These are phyloP conservation scores for Patiria miniata DNA, from an alignment of 35 echinoderm and acorn worm species.

Conservation along the genomic window DNA sequence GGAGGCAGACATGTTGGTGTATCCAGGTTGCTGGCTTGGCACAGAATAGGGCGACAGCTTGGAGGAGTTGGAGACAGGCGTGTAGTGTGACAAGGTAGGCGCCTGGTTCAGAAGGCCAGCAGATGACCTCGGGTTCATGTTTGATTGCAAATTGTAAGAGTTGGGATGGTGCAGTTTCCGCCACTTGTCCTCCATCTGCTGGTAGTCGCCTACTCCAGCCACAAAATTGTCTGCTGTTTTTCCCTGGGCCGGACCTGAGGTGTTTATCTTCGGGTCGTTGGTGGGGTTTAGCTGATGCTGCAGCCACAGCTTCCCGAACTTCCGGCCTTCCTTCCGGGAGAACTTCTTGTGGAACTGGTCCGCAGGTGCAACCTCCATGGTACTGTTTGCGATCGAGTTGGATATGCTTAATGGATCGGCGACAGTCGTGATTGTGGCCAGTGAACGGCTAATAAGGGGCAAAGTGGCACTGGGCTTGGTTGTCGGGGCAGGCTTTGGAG, in stretches of 20 bases:
- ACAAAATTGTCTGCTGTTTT: background rate
- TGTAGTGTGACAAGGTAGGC: background rate
- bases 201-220: background rate
- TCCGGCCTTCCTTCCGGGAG: constrained; percentile 54
- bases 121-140: background rate
- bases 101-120: background rate
- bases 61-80: background rate
- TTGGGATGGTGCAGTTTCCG: background rate
- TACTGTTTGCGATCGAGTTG: background rate
- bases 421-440: background rate
- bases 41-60: background rate
- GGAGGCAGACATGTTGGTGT: background rate
- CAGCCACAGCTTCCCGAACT: constrained; percentile 40
- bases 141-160: background rate
- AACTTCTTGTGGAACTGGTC: constrained; percentile 75
- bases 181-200: background rate
- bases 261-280: background rate
- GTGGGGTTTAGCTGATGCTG: constrained; percentile 9
- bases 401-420: background rate
- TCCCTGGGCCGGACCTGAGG: background rate
- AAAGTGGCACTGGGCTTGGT: background rate
- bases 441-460: background rate
- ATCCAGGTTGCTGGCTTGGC: background rate
- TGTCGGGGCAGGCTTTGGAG: background rate
- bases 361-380: background rate